Conservation (phyloP, 2,888 invertebrate genomes). For the Meandrusa payeni region DNA sequence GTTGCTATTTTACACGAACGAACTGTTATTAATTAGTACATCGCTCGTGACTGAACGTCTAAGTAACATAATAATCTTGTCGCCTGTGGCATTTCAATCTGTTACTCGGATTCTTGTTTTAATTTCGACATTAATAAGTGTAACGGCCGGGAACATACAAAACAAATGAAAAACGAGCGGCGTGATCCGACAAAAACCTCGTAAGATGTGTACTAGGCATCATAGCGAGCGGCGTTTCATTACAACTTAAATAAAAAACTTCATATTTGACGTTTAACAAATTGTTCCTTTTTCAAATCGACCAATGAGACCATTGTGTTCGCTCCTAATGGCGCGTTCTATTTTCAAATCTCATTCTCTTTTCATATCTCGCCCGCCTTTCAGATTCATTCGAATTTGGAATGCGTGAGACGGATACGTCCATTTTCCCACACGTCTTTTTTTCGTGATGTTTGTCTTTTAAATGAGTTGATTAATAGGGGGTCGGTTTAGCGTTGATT, state of each 20-base stretch:
- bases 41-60: slow-evolving; percentile 43
- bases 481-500: slow-evolving; percentile 57
- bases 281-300: slow-evolving; percentile 81
- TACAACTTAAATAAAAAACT: slow-evolving; percentile 74
- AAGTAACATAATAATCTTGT: slow-evolving; percentile 66
- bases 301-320: slow-evolving; percentile 80
- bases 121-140: slow-evolving; percentile 69
- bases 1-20: slow-evolving; percentile 46
- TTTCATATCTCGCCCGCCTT: slow-evolving; percentile 76
- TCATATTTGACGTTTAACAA: slow-evolving; percentile 81
- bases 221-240: slow-evolving; percentile 71
- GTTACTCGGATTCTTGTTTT: slow-evolving; percentile 62
- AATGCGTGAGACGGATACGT: slow-evolving; percentile 70
- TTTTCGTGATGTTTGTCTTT: slow-evolving; percentile 60
- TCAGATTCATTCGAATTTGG: slow-evolving; percentile 79
- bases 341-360: slow-evolving; percentile 81
- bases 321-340: slow-evolving; percentile 79
- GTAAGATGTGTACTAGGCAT: slow-evolving; percentile 69
- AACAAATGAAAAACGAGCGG: slow-evolving; percentile 71
- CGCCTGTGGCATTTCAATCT: slow-evolving; percentile 60
- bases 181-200: slow-evolving; percentile 65
- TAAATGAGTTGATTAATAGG: slow-evolving; percentile 78
- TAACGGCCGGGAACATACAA: slow-evolving; percentile 54
- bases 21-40: slow-evolving; percentile 61
- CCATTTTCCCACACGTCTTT: slow-evolving; percentile 76